Evolutionary conservation across 2,113 vertebrate genomes (phyloP), one percentile per base, ranked within the genome.

Genomic region (Picathartes gymnocephalus): DNA sequence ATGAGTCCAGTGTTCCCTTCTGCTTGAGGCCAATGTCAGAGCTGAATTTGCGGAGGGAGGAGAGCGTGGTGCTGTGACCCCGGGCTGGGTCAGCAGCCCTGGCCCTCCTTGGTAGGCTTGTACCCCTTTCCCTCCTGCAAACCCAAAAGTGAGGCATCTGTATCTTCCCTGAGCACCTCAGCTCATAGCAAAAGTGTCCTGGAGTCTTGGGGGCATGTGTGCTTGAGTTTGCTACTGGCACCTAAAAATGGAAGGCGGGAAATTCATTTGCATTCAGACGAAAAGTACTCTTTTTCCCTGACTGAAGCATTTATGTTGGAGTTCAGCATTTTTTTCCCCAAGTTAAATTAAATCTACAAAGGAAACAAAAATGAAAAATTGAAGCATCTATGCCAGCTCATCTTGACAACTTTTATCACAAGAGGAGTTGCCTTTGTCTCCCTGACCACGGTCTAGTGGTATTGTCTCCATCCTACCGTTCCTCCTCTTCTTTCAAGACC

Each of bases 11-110:
- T 4, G 3, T 51, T 51, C 33, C 21, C 10, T 76, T 81, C 60
- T 70, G 39, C n/a, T 69, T 45, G 42, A 82, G 47, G 51, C n/a
- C 10, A 17, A 0, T 37, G 45, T 60, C 42, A 48, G 48, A 81
- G 23, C n/a, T 74, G 56, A 47, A 37, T 92, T 45, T 68, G 28
- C 22, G 51, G n/a, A 51, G 9, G 8, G 33, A n/a, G 40, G 25
- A 42, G 30, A 66, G 19, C 0, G 0, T 56, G n/a, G 17, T 1
- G 1, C 17, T 30, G 39, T 2, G 4, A 56, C 28, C 15, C 22
- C 0, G 0, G n/a, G 15, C 30, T 48, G 70, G 47, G 8, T 81
- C 18, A 56, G 19, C 11, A 85, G 25, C 74, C 28, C 19, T 42
- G 40, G 15, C 16, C 3, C 8, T 57, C 8, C 39, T 60, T 30